phyloP scores from a whole-genome alignment of 2,113 vertebrate species.

The Plecturocebus donacophilus region DNA sequence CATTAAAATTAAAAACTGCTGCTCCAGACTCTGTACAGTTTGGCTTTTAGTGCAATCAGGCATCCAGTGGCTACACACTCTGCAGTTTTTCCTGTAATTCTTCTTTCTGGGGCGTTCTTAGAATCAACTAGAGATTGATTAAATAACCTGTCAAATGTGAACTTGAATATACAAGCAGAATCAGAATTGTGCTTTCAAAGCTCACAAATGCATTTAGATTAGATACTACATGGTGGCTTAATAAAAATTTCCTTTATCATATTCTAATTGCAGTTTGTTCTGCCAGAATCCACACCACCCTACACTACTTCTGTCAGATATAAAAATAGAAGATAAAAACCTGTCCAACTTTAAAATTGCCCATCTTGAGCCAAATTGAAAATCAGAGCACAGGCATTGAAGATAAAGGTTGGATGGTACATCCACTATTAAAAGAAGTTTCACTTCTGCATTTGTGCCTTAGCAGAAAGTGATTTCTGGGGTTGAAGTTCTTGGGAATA shows the following conservation, averaged over 20 bases:
- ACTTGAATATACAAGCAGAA: neutral
- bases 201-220: neutral
- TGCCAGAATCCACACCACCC: neutral
- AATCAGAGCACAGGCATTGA: neutral
- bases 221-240: neutral
- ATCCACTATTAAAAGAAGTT: neutral
- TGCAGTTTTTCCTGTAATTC: neutral
- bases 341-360: neutral
- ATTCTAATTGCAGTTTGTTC: conserved; percentile 33
- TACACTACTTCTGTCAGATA: neutral
- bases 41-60: neutral
- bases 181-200: neutral
- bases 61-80: neutral
- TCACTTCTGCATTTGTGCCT: neutral
- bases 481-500: neutral
- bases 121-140: neutral
- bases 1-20: neutral
- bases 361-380: neutral
- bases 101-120: neutral
- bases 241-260: conserved; percentile 7
- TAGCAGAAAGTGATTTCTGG: neutral
- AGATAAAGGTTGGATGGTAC: neutral
- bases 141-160: neutral
- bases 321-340: conserved; percentile 15
- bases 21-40: neutral